Base-by-base conservation (phyloP, 2,888 invertebrate species). In the Ochropleura leucogaster region DNA sequence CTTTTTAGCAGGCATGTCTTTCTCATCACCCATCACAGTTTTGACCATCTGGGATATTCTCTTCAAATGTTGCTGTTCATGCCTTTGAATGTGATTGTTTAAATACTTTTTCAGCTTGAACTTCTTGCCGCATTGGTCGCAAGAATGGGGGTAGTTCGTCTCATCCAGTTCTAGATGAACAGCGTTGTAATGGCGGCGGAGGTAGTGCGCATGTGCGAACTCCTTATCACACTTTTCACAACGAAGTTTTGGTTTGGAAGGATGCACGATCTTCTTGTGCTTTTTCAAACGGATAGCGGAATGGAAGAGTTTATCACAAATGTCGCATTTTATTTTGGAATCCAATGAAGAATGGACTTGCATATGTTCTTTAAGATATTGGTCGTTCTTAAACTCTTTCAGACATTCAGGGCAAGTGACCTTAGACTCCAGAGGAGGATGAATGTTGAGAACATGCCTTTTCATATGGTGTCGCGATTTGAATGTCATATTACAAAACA, bases 381-480 rank as follows among this genome's bases (percentile, higher is more conserved):
- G 96, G 55, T 96, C 96, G 68, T 96, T 96, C 75, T 96, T 96
- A 73, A 96, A 96, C 85, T 96, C 96, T 73, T 96, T 96, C 4
- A 94, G 59, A 60, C 96, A 96, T 66, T 95, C 95, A 0, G 96
- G 95, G 62, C 96, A 96, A 0, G 92, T 92, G 0, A 96, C 96
- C 85, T 96, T 96, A 0, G 96, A 96, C 77, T 96, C 96, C 40
- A 96, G 85, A 0, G 96, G 96, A 0, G 96, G 96, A 51, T 96
- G 96, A 0, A 96, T 96, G 66, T 96, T 96, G 0, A 96, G 66
- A 0, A 96, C 95, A 51, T 96, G 96, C 0, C 96, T 86, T 46
- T 96, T 96, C 96, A 96, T 96, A 79, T 96, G 96, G 72, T 96
- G 96, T 0, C 95, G 88, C 0, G 95, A 95, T 53, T 96, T 96